These are phyloP conservation scores for Drosophila anomalata DNA, from an alignment of 2,888 invertebrate genomes.

Conservation along the genomic window DNA sequence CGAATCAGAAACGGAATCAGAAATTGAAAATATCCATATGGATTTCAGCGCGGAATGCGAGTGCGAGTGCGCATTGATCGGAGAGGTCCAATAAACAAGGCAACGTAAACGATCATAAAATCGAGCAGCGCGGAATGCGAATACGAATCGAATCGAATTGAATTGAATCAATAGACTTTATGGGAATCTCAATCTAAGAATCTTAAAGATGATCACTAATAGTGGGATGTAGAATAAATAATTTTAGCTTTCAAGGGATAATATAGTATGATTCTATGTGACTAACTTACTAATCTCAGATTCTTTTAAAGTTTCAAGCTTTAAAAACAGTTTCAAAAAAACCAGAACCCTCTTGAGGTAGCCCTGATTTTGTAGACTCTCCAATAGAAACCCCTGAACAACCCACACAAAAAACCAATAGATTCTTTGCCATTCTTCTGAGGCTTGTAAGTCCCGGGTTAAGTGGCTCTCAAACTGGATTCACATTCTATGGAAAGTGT, in stretches of 20 bases:
- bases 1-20: conserved; percentile 58
- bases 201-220: conserved; percentile 9
- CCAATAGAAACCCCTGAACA: not conserved
- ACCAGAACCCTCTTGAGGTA: not conserved
- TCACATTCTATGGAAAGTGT: conserved; percentile 78
- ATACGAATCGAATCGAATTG: conserved; percentile 10
- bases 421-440: conserved; percentile 1
- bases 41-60: conserved; percentile 48
- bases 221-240: not conserved
- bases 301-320: not conserved
- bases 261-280: no score
- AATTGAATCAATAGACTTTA: conserved; percentile 11
- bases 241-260: not conserved
- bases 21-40: conserved; percentile 50
- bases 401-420: conserved; percentile 7
- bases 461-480: conserved; percentile 62
- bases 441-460: conserved; percentile 9
- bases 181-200: not conserved
- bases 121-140: conserved; percentile 32
- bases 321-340: not conserved
- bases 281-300: not conserved
- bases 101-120: conserved; percentile 36
- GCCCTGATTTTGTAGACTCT: not conserved
- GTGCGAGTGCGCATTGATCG: conserved; percentile 28
- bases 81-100: conserved; percentile 34